A percentile compares a stretch with the other conserved stretches of the same genome.
phyloP scores from a whole-genome alignment of 1,140 invertebrate genomes.

The Sarcophaga peregrina region DNA sequence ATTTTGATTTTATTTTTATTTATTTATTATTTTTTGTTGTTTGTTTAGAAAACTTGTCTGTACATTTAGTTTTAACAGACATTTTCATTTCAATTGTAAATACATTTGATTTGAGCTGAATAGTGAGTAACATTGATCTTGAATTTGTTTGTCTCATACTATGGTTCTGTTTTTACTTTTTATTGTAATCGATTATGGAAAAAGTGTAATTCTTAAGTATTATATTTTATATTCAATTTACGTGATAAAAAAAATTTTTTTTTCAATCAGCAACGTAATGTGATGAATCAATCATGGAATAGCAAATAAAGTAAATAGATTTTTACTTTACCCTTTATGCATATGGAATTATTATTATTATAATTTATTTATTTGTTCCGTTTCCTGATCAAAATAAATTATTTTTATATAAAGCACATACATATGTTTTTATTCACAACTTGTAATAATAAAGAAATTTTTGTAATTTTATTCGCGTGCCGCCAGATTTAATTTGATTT shows the following conservation, averaged over 20 bases:
- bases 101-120: background rate
- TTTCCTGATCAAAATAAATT: conserved; percentile 19
- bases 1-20: background rate
- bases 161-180: conserved; percentile 25
- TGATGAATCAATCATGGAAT: too few relatives aligned
- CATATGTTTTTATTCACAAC: background rate
- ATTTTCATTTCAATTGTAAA: conserved; percentile 18
- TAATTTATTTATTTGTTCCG: background rate
- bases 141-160: conserved; percentile 5
- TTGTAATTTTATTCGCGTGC: background rate
- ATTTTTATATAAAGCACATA: background rate
- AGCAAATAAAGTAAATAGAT: background rate
- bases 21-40: too few relatives aligned
- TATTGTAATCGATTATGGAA: background rate
- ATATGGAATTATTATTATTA: background rate
- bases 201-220: too few relatives aligned
- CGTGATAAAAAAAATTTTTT: too few relatives aligned
- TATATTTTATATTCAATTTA: too few relatives aligned
- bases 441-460: background rate
- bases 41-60: conserved; percentile 2
- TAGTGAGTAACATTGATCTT: conserved; percentile 33
- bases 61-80: background rate
- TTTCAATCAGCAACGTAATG: too few relatives aligned
- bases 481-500: background rate
- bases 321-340: background rate